Percentiles rank a stretch among this genome's conserved stretches.
phyloP scores from a whole-genome alignment of 2,797 vertebrate species.

The Lophotriccus pileatus region DNA sequence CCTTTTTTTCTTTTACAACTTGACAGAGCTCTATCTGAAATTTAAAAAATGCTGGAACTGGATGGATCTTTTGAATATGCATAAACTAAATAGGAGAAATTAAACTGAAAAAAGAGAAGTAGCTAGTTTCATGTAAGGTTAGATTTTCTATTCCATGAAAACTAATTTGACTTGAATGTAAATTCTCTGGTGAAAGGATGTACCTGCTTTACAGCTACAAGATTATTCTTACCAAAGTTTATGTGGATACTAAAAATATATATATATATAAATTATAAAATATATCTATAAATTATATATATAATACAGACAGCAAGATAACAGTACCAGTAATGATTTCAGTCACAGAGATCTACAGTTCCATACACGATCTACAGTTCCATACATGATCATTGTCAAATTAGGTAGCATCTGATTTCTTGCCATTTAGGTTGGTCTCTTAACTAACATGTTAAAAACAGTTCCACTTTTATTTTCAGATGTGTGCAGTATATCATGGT shows the following conservation, averaged over 20 bases:
- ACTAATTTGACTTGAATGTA: background rate
- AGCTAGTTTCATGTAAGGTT: background rate
- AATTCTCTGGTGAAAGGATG: background rate
- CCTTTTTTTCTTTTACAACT: constrained; percentile 8
- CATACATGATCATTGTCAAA: background rate
- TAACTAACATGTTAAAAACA: background rate
- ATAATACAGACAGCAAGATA: background rate
- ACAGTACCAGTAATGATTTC: background rate
- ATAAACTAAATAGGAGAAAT: background rate
- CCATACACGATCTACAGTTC: background rate
- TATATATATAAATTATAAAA: background rate
- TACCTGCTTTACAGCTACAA: background rate
- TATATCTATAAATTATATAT: background rate
- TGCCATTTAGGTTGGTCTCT: background rate
- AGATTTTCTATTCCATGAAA: background rate
- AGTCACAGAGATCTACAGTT: background rate
- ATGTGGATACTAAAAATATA: background rate
- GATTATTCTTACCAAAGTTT: background rate
- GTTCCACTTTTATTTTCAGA: background rate
- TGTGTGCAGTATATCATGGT: background rate
- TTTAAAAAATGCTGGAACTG: background rate
- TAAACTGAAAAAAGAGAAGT: background rate
- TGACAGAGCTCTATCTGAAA: background rate
- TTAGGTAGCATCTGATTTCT: background rate
- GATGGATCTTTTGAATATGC: constrained; percentile 39